phyloP scores from a whole-genome alignment of 2,113 vertebrate species.

The Pagrus major region DNA sequence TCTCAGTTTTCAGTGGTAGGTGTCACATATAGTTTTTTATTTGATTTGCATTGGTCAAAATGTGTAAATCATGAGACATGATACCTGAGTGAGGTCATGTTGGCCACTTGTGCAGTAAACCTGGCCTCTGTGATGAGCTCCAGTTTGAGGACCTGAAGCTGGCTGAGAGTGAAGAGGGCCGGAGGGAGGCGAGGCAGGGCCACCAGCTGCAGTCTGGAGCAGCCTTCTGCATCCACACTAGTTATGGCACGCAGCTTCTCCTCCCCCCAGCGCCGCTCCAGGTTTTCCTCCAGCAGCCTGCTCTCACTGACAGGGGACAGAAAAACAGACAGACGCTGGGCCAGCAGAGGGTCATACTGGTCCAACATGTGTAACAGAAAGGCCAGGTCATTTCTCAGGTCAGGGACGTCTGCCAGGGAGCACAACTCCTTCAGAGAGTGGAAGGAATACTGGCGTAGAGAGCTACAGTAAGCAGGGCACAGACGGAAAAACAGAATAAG shows the following conservation, averaged over 20 bases:
- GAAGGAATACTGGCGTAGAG: slow-evolving; percentile 86
- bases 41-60: background rate
- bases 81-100: slow-evolving; percentile 82
- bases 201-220: slow-evolving; percentile 79
- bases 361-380: slow-evolving; percentile 89
- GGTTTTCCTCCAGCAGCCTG: slow-evolving; percentile 79
- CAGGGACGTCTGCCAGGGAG: slow-evolving; percentile 80
- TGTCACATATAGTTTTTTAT: background rate
- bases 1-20: background rate
- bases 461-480: slow-evolving; percentile 63
- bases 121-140: slow-evolving; percentile 83
- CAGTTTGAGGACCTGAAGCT: slow-evolving; percentile 84
- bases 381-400: slow-evolving; percentile 87
- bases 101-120: slow-evolving; percentile 79
- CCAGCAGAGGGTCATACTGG: slow-evolving; percentile 86
- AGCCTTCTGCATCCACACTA: slow-evolving; percentile 69
- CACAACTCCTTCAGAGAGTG: slow-evolving; percentile 72
- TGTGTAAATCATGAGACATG: background rate
- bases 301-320: slow-evolving; percentile 86
- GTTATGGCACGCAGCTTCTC: slow-evolving; percentile 77
- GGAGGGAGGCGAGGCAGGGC: slow-evolving; percentile 83
- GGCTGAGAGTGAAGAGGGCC: slow-evolving; percentile 80
- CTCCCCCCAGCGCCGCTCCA: slow-evolving; percentile 79
- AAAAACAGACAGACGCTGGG: slow-evolving; percentile 86
- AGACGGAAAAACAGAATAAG: background rate